These are phyloP conservation scores for Ctena decussata DNA, from an alignment of 2,888 invertebrate species.

Conservation along the genomic window DNA sequence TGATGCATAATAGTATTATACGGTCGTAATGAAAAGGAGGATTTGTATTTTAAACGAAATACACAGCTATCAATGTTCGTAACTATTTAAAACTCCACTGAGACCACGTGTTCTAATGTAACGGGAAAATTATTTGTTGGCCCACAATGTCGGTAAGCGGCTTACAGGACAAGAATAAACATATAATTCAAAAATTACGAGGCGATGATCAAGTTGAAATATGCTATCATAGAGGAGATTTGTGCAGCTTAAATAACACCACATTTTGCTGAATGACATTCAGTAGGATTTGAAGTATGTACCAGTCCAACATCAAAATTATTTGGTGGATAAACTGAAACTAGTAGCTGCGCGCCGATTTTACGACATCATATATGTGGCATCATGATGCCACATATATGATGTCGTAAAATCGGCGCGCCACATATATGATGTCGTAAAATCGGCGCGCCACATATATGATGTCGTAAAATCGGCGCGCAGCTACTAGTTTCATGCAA, in stretches of 20 bases:
- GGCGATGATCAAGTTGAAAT: neutral
- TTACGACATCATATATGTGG: too few relatives aligned
- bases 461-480: too few relatives aligned
- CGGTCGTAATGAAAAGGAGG: constrained; percentile 1
- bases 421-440: too few relatives aligned
- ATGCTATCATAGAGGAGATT: constrained; percentile 1
- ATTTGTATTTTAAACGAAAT: constrained; percentile 16
- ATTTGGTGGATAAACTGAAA: too few relatives aligned
- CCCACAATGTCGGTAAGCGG: neutral
- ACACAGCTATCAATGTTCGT: constrained; percentile 5
- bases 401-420: too few relatives aligned
- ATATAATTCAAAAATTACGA: constrained; percentile 13
- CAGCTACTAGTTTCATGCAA: too few relatives aligned
- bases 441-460: too few relatives aligned
- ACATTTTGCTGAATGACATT: too few relatives aligned
- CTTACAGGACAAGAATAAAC: constrained; percentile 12
- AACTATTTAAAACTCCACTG: constrained; percentile 16
- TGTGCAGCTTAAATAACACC: neutral
- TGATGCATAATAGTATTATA: constrained; percentile 12
- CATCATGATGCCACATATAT: too few relatives aligned
- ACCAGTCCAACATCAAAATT: too few relatives aligned
- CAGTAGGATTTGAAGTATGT: too few relatives aligned
- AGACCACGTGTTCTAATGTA: constrained; percentile 4
- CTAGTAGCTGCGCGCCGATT: too few relatives aligned
- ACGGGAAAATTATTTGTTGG: constrained; percentile 17